Evolutionary conservation across 2,113 vertebrate genomes (phyloP).

Genomic region (Bungarus multicinctus): DNA sequence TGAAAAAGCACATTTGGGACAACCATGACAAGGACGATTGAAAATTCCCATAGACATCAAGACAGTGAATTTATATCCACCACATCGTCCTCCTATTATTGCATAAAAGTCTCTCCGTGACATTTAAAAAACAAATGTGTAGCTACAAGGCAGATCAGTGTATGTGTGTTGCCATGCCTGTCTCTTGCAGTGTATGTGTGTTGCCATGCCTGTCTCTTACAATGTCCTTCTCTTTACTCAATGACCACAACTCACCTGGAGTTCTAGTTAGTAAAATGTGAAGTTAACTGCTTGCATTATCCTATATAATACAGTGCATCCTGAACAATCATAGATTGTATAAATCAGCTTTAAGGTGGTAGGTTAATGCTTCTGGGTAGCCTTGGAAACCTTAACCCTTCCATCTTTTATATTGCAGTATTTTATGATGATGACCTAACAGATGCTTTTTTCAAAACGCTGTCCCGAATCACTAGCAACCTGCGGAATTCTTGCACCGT

Average conservation of each 20-base stretch:
- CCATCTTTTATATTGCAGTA: constrained; percentile 67
- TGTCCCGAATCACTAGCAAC: constrained; percentile 75
- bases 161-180: too few relatives aligned
- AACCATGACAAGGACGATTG: not conserved
- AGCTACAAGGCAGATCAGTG: not conserved
- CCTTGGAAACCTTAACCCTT: not conserved
- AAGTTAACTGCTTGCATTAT: not conserved
- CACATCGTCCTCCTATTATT: not conserved
- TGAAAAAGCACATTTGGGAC: too few relatives aligned
- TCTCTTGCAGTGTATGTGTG: too few relatives aligned
- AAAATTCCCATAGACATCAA: not conserved
- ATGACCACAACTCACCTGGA: not conserved
- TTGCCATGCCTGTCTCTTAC: not conserved
- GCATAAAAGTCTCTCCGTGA: not conserved
- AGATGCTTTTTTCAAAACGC: constrained; percentile 81
- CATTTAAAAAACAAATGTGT: not conserved
- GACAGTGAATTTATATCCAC: not conserved
- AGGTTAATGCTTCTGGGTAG: not conserved
- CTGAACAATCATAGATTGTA: not conserved
- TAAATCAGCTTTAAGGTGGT: not conserved
- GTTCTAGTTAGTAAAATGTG: not conserved
- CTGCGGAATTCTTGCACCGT: constrained; percentile 71
- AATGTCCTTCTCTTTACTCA: not conserved
- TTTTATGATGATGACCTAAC: constrained; percentile 93
- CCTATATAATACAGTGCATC: not conserved